Base-by-base conservation (phyloP, 2,113 vertebrate genomes). In the Nothoprocta perdicaria region DNA sequence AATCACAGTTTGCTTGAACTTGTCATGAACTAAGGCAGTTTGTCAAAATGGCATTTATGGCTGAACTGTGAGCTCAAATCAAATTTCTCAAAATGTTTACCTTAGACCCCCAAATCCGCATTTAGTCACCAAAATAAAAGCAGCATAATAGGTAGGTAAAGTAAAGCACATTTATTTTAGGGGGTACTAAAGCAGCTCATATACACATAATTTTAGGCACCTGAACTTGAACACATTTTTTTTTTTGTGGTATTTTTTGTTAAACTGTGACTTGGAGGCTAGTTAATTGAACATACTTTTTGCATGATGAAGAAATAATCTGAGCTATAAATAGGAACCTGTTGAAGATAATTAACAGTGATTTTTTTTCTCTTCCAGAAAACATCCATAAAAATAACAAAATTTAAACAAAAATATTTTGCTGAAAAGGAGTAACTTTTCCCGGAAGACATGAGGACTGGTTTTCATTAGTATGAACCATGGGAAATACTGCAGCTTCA, bases 401-500 rank as follows among this genome's bases (percentile, higher is more conserved):
- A 96, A 95, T 86, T 94, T 72, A 92, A 93, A 33, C 40, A 91
- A 88, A 95, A 94, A 92, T 93, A 92, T 84, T 95, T 95, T 91
- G 55, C 67, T 96, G 86, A 88, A 95, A 94, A 90, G 63, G 58
- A 91, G 41, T 40, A 80, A 76, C 81, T 76, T 91, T 83, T 84
- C 89, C 90, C 40, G 77, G 90, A 96, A 93, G 91, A 95, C 58
- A 62, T 13, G 66, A 92, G 61, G 92, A 82, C 88, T 96, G 96
- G 62, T 96, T 97, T 95, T 94, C 93, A 97, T 97, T 97, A 96
- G 84, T 48, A 60, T 75, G 86, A 95, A 95, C 93, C 92, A 96
- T 97, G 95, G 93, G 95, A 96, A 96, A 95, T 93, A 94, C 45
- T 83, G 86, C 84, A 94, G 60, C 61, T 93, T 94, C 95, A 95